A percentile compares a stretch with the other conserved stretches of the same genome.
Evolutionary conservation across 2,113 vertebrate genomes (phyloP).

Genomic region (Agelaius phoeniceus): DNA sequence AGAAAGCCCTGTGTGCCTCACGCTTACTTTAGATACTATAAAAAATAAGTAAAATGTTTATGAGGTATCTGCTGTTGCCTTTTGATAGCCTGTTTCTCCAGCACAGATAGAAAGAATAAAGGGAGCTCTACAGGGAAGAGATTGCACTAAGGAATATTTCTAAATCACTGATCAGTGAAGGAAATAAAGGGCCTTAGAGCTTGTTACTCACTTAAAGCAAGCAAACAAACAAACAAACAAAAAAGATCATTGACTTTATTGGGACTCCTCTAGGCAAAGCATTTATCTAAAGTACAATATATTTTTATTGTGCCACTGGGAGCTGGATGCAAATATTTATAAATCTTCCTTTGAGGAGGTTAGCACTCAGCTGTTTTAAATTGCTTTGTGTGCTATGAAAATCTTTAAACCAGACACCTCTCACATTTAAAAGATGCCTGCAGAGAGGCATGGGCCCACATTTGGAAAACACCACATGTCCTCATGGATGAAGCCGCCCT

Average conservation of each 20-base stretch:
- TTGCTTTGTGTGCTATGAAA: neutral
- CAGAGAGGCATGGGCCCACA: fast-evolving
- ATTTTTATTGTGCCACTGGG: neutral
- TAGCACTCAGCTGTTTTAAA: neutral
- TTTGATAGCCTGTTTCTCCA: neutral
- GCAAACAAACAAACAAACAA: neutral
- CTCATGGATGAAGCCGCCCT: neutral
- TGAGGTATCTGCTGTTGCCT: neutral
- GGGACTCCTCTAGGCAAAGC: neutral
- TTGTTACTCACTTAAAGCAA: neutral
- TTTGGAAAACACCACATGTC: neutral
- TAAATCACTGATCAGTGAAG: constrained; percentile 41
- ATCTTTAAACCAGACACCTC: neutral
- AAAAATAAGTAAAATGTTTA: neutral
- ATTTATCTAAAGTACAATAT: constrained; percentile 13
- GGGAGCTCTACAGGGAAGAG: neutral
- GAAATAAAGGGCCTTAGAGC: constrained; percentile 7
- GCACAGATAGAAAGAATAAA: neutral
- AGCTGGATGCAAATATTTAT: constrained; percentile 26
- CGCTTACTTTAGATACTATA: neutral
- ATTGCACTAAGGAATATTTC: constrained; percentile 5
- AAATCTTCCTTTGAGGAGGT: constrained; percentile 25
- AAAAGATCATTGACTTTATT: constrained; percentile 27
- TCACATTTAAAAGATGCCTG: neutral
- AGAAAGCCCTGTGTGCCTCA: neutral